These are phyloP conservation scores for Lepidonotus clava DNA, from an alignment of 2,888 invertebrate species.

Conservation along the genomic window DNA sequence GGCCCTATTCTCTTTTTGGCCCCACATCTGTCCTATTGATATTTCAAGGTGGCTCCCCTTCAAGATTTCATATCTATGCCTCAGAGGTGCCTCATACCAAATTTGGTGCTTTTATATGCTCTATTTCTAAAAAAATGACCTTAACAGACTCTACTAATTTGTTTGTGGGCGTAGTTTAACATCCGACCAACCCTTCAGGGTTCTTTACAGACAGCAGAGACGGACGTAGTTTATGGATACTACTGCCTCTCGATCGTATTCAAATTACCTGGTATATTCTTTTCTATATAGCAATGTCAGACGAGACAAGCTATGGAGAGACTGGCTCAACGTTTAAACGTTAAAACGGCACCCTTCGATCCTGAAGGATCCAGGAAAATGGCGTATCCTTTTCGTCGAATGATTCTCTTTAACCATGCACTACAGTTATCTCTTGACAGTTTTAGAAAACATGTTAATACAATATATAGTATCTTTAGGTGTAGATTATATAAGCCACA, in stretches of 20 bases:
- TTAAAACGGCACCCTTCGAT: slow-evolving; percentile 13
- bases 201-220: not conserved
- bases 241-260: too few species aligned
- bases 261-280: not conserved
- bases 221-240: not conserved
- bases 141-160: not conserved
- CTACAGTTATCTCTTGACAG: too few species aligned
- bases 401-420: too few species aligned
- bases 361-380: slow-evolving; percentile 47
- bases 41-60: too few species aligned
- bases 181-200: not conserved
- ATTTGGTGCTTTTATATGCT: not conserved
- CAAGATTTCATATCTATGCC: too few species aligned
- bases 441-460: not conserved
- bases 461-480: not conserved
- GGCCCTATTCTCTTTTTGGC: too few species aligned
- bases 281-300: slow-evolving; percentile 1
- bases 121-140: not conserved
- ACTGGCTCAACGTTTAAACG: slow-evolving; percentile 15
- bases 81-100: too few species aligned
- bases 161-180: not conserved
- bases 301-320: slow-evolving; percentile 17
- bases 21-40: too few species aligned
- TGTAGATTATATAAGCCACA: not conserved
- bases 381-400: slow-evolving; percentile 55